phyloP scores from a whole-genome alignment of 2,113 vertebrate species.

The Leucosticte australis region DNA sequence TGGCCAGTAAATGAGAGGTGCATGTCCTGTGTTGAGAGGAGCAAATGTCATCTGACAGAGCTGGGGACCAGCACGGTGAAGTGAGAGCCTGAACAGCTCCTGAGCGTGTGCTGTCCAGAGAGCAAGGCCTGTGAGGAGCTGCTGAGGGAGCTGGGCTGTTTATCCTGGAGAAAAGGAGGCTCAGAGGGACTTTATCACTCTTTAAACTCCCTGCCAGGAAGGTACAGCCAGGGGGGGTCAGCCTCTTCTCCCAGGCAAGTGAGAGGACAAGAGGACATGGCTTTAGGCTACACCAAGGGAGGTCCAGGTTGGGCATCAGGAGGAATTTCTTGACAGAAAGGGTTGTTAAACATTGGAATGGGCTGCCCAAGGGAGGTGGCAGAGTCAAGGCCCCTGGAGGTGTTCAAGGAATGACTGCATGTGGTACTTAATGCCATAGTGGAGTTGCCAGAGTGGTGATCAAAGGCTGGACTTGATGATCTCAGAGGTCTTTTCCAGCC shows the following conservation, averaged over 20 bases:
- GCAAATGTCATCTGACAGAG: rapidly evolving
- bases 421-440: not conserved
- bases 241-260: not conserved
- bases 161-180: not conserved
- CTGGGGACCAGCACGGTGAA: not conserved
- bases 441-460: rapidly evolving
- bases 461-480: no score
- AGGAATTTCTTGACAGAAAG: not conserved
- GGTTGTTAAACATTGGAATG: not conserved
- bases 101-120: not conserved
- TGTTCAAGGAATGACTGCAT: not conserved
- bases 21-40: not conserved
- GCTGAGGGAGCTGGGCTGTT: not conserved
- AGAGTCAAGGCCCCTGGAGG: not conserved
- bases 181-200: not conserved
- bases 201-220: not conserved
- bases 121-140: not conserved
- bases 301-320: not conserved
- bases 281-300: not conserved
- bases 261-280: not conserved
- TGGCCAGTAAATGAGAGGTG: rapidly evolving
- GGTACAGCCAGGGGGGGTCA: no score
- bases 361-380: not conserved
- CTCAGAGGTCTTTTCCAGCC: not conserved
- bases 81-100: not conserved